These are phyloP conservation scores for Daphoenositta chrysoptera DNA, from an alignment of 2,113 vertebrate genomes.

Conservation along the genomic window DNA sequence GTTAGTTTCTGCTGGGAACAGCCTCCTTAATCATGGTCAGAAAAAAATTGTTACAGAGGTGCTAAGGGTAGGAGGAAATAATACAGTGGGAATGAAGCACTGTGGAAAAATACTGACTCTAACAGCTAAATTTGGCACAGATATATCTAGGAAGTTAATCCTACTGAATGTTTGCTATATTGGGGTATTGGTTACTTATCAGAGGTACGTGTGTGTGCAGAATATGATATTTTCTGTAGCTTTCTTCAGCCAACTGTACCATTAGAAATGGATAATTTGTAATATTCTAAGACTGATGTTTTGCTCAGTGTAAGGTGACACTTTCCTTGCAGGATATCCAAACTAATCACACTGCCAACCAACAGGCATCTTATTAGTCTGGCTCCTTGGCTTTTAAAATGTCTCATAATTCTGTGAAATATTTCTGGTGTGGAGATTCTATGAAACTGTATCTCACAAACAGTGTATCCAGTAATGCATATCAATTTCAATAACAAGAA, in stretches of 20 bases:
- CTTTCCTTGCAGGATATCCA: background rate
- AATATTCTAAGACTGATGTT: background rate
- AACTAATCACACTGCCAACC: background rate
- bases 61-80: background rate
- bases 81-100: background rate
- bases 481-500: background rate
- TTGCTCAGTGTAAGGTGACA: background rate
- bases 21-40: background rate
- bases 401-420: background rate
- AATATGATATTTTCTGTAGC: background rate
- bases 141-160: background rate
- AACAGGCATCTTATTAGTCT: background rate
- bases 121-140: constrained; percentile 3
- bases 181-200: background rate
- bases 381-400: background rate
- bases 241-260: background rate
- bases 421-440: background rate
- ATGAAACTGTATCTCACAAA: background rate
- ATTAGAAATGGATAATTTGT: background rate
- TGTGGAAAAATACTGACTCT: constrained; percentile 4
- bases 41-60: background rate
- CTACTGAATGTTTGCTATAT: background rate
- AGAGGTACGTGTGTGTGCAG: background rate
- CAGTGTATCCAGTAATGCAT: background rate
- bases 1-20: background rate